Evolutionary conservation across 2,797 vertebrate genomes (phyloP).

Genomic region (Perodicticus potto): DNA sequence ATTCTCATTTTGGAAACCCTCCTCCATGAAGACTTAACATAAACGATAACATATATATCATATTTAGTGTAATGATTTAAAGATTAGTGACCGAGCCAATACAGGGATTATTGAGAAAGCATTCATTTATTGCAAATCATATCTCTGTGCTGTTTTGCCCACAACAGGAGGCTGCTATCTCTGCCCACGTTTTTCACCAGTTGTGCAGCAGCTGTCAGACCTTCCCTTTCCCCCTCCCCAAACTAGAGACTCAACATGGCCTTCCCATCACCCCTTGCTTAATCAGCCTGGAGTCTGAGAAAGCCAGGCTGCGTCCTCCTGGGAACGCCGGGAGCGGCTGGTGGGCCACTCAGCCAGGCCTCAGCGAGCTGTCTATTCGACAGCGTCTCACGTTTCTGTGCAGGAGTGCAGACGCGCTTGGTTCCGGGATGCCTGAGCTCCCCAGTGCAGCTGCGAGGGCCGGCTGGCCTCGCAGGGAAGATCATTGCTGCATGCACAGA

Average conservation of each 20-base stretch:
- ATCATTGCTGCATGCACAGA: conserved; percentile 28
- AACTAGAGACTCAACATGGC: conserved; percentile 85
- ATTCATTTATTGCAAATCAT: not conserved
- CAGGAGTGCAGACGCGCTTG: conserved; percentile 82
- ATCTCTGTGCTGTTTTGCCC: conserved; percentile 68
- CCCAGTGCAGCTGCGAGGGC: conserved; percentile 82
- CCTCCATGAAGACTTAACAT: conserved; percentile 9
- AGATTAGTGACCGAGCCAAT: not conserved
- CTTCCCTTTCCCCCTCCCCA: conserved; percentile 82
- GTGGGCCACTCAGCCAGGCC: conserved; percentile 83
- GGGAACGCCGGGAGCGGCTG: conserved; percentile 85
- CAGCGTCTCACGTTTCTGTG: conserved; percentile 87
- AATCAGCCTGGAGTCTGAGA: conserved; percentile 89
- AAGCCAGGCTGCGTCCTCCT: conserved; percentile 83
- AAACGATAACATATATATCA: not conserved
- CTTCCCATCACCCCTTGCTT: conserved; percentile 87
- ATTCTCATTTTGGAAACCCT: conserved; percentile 12
- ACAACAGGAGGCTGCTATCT: conserved; percentile 73
- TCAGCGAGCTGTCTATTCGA: conserved; percentile 87
- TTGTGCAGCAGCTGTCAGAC: conserved; percentile 88
- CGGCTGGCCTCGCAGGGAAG: conserved; percentile 65
- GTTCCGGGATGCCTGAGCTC: conserved; percentile 77
- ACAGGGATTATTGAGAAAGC: not conserved
- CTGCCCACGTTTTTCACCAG: conserved; percentile 82
- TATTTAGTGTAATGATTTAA: conserved; percentile 27